Evolutionary conservation across 2,113 vertebrate genomes (phyloP).

Genomic region (Sula dactylatra): DNA sequence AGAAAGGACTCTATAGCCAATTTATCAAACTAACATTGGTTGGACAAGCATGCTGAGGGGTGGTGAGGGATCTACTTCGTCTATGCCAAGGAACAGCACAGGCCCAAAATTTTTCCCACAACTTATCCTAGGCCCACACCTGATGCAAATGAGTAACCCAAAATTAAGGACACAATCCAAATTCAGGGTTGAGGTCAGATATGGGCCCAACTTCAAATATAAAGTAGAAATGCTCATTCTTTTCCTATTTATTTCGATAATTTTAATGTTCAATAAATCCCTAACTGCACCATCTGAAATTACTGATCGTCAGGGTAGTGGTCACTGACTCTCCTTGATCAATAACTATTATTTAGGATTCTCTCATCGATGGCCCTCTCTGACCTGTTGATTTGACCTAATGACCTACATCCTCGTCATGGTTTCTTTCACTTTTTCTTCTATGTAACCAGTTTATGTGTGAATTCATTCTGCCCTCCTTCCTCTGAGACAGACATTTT

Average conservation of each 20-base stretch:
- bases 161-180: neutral
- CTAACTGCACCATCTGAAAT: neutral
- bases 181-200: neutral
- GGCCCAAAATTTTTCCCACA: neutral
- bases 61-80: neutral
- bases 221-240: neutral
- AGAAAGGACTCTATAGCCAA: neutral
- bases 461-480: neutral
- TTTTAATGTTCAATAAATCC: neutral
- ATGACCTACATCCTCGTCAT: neutral
- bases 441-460: neutral
- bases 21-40: neutral
- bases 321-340: neutral
- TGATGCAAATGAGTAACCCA: neutral
- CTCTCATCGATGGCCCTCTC: neutral
- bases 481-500: neutral
- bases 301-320: neutral
- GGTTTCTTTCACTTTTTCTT: neutral
- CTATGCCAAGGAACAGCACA: neutral
- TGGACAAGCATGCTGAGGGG: neutral
- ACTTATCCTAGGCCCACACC: neutral
- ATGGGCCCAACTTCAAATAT: neutral
- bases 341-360: neutral
- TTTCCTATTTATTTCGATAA: neutral
- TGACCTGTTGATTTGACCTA: neutral